phyloP scores from a whole-genome alignment of 2,113 vertebrate genomes.

The Bos taurus region ARS-UCD2.0 NC_037342.1:2709501-2710000 shows the following conservation, averaged over 20 bases:
- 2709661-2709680: neutral
- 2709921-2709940: no score
- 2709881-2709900: no score
- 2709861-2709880: no score
- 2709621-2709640: neutral
- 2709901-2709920: no score
- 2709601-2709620: neutral
- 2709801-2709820: no score
- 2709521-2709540: neutral
- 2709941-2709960: no score
- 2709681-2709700: neutral
- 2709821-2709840: no score
- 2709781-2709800: no score
- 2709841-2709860: no score
- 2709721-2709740: neutral
- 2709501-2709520: neutral
- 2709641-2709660: neutral
- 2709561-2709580: neutral
- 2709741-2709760: neutral
- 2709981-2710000: no score
- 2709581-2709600: neutral
- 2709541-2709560: neutral
- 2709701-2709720: neutral
- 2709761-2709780: fast-evolving
- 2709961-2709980: no score